Evolutionary conservation across 1,140 invertebrate genomes (phyloP), one percentile per base, ranked within the genome.

Genomic region (Drosophila insularis): DNA sequence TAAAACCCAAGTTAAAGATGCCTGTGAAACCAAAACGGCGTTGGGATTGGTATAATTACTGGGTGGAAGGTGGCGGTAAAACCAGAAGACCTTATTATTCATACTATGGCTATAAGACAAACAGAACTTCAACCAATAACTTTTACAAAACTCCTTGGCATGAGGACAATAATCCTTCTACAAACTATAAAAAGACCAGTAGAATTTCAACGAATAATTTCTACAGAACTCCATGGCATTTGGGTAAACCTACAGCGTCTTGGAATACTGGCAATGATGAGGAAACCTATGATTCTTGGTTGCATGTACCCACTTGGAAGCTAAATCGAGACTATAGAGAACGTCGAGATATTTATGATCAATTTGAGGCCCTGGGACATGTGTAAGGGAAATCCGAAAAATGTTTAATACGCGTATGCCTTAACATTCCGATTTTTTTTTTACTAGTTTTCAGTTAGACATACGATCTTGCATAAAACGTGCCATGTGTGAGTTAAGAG

Each of bases 301-400:
- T 31, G 0, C 55, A 86, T 32, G 79, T 82, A 23, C 84, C 82
- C n/a, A 68, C 31, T 0, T 86, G 82, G 82, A 89, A 82, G 37
- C 19, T 81, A 14, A 66, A 86, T 74, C 82, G 79, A 17, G 78
- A 43, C 1, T 86, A 86, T 7, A 69, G 82, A 31, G 82, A 86
- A 46, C 63, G 82, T 14, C 64, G 82, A 0, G 75, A 69, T 17
- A 70, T 86, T n/a, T 86, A 72, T 23, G 82, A 87, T 58, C 82
- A 82, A 54, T 37, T 86, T 13, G 82, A 87, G 23, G 71, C 75
- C 10, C 68, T 86, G 80, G 82, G 82, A 46, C 70, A 71, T 37
- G 67, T 82, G 82, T 86, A 77, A 53, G 46, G n/a, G n/a, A n/a
- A n/a, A 21, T 31, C 0, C 0, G 1, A 13, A 1, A 35, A 35